These are phyloP conservation scores for Cryptomyrus ogoouensis DNA, from an alignment of 2,113 vertebrate genomes.

Conservation along the genomic window DNA sequence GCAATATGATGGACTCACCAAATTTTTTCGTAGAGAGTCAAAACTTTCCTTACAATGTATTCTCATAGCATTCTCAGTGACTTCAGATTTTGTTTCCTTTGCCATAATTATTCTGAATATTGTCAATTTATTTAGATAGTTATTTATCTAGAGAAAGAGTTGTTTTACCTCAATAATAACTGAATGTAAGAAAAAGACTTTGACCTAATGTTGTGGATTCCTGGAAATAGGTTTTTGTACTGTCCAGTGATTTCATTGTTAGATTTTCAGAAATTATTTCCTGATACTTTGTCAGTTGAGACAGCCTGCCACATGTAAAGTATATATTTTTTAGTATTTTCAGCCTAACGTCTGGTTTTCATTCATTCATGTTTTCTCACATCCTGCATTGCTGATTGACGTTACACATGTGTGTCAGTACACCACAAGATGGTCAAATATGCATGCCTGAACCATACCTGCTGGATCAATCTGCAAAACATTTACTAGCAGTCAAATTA, in stretches of 20 bases:
- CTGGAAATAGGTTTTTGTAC: neutral
- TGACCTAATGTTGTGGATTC: neutral
- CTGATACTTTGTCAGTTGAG: neutral
- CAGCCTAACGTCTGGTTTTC: conserved; percentile 5
- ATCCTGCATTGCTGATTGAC: conserved; percentile 6
- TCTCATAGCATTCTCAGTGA: neutral
- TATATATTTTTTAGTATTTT: neutral
- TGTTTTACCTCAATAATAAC: neutral
- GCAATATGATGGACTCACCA: neutral
- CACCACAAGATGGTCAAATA: neutral
- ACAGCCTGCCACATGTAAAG: neutral
- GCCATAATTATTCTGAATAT: neutral
- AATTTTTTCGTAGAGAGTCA: neutral
- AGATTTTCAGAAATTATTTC: neutral
- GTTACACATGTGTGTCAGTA: neutral
- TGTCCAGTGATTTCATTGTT: neutral
- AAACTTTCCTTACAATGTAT: neutral
- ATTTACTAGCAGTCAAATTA: neutral
- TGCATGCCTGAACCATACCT: neutral
- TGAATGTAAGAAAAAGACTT: neutral
- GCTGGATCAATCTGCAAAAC: neutral
- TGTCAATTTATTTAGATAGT: neutral
- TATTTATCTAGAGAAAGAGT: neutral
- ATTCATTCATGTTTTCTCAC: neutral
- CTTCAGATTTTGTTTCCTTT: neutral